phyloP scores from a whole-genome alignment of 1,140 invertebrate genomes.

The Achatina immaculata region DNA sequence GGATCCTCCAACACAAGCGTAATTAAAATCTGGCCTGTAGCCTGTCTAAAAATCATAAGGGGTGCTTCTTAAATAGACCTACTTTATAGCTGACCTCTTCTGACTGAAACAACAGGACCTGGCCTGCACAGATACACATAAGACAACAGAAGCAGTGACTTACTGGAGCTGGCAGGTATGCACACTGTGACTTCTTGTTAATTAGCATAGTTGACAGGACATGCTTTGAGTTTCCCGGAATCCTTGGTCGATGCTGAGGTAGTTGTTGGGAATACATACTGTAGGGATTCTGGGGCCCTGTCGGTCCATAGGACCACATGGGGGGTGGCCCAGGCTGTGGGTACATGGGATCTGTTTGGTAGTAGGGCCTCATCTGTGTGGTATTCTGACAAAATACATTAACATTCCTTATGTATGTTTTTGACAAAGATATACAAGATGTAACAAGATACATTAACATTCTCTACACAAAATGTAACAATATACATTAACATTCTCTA shows the following conservation, averaged over 20 bases:
- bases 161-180: background rate
- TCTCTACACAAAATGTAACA: no score
- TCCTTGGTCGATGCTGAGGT: background rate
- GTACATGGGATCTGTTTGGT: slow-evolving; percentile 32
- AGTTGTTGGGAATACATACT: slow-evolving; percentile 23
- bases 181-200: background rate
- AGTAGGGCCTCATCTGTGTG: slow-evolving; percentile 28
- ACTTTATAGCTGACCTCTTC: no score
- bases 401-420: background rate
- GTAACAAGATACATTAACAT: no score
- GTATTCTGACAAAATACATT: slow-evolving; percentile 7
- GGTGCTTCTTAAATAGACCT: no score
- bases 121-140: no score
- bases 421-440: no score
- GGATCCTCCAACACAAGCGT: no score
- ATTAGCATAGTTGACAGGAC: slow-evolving; percentile 25
- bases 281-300: background rate
- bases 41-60: no score
- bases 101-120: no score
- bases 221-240: slow-evolving; percentile 3
- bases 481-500: no score
- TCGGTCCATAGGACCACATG: slow-evolving; percentile 31
- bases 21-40: no score
- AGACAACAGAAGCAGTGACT: no score
- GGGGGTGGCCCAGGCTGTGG: slow-evolving; percentile 21